Conservation (phyloP, 2,888 invertebrate genomes). For the Drosophila meridionalis region DNA sequence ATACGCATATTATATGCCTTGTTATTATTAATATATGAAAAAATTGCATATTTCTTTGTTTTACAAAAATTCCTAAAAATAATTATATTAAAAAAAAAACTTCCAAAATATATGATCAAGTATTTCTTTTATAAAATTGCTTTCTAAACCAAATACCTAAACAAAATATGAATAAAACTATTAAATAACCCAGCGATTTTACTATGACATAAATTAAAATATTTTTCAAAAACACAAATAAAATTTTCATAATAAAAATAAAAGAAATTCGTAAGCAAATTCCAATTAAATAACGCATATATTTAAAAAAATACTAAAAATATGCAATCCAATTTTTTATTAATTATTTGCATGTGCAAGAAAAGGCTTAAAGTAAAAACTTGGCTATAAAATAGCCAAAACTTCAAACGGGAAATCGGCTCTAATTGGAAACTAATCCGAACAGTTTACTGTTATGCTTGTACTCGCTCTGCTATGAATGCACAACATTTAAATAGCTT, state of each 20-base stretch:
- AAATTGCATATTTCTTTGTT: neutral
- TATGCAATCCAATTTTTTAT: neutral
- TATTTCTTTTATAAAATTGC: neutral
- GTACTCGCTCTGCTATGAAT: neutral
- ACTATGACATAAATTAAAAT: neutral
- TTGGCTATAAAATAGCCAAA: neutral
- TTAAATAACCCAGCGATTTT: slow-evolving; percentile 42
- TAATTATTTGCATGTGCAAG: neutral
- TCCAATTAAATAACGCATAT: neutral
- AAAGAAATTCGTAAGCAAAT: neutral
- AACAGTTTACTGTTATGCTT: neutral
- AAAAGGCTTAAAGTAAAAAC: neutral
- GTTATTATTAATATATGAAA: neutral
- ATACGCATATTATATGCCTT: neutral
- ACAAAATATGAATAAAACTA: neutral
- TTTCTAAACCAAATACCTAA: neutral
- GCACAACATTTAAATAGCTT: neutral
- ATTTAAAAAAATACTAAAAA: neutral
- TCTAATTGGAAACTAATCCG: neutral
- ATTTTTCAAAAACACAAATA: slow-evolving; percentile 8
- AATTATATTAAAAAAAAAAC: neutral
- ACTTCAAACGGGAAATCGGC: neutral
- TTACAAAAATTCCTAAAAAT: neutral
- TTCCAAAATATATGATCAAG: neutral
- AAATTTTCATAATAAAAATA: neutral